These are phyloP conservation scores for Callyntrura guangdongensis DNA, from an alignment of 2,888 invertebrate genomes.

Conservation along the genomic window DNA sequence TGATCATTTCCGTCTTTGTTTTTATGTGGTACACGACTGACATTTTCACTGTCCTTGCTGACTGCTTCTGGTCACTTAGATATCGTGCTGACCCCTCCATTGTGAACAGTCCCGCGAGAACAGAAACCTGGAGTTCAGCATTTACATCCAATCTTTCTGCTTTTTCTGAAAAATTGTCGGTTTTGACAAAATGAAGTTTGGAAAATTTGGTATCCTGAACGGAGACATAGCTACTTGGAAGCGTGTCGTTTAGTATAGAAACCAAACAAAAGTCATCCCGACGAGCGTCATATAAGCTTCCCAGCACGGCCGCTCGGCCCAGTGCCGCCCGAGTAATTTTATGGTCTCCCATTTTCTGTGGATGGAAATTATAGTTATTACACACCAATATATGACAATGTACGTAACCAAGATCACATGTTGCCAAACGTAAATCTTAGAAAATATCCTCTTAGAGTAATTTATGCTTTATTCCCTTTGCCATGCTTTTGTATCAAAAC, in stretches of 20 bases:
- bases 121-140: conserved; percentile 46
- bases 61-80: conserved; percentile 47
- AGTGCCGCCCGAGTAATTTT: conserved; percentile 44
- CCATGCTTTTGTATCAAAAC: too few species aligned
- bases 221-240: conserved; percentile 20
- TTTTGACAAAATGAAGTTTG: conserved; percentile 1
- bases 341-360: too few species aligned
- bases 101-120: conserved; percentile 45
- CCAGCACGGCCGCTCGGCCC: conserved; percentile 45
- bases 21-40: conserved; percentile 63
- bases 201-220: conserved; percentile 34
- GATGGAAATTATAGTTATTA: too few species aligned
- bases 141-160: conserved; percentile 57
- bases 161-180: conserved; percentile 59
- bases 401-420: too few species aligned
- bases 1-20: conserved; percentile 59
- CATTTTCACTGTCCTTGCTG: conserved; percentile 50
- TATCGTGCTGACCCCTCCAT: conserved; percentile 51
- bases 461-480: too few species aligned
- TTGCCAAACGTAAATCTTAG: too few species aligned
- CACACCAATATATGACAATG: too few species aligned
- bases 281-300: conserved; percentile 66
- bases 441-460: too few species aligned
- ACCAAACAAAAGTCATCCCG: conserved; percentile 51
- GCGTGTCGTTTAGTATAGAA: conserved; percentile 47